Evolutionary conservation across 2,113 vertebrate genomes (phyloP).

Genomic region (Zosterops hypoxanthus): DNA sequence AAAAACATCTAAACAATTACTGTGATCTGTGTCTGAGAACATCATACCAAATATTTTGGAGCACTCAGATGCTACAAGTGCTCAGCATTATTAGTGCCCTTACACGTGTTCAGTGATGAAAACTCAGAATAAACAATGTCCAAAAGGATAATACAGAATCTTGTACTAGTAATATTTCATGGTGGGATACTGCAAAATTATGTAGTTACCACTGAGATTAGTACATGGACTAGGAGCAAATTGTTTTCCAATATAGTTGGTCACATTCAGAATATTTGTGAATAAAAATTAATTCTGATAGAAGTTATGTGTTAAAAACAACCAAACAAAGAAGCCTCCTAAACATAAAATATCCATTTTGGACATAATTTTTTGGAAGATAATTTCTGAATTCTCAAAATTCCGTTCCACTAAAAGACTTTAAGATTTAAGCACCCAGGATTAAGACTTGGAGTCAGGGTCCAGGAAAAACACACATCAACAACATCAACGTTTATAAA

Average conservation of each 20-base stretch:
- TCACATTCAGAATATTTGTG: background rate
- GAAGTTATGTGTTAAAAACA: background rate
- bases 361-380: background rate
- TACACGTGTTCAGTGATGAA: fast-evolving
- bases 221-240: background rate
- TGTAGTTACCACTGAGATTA: background rate
- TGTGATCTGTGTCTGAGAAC: background rate
- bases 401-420: background rate
- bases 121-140: background rate
- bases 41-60: background rate
- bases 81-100: background rate
- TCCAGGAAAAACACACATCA: background rate
- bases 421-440: background rate
- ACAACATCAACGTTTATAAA: background rate
- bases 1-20: background rate
- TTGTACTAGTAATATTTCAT: background rate
- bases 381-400: background rate
- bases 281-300: background rate
- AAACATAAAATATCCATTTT: background rate
- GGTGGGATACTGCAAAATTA: background rate
- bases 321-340: background rate
- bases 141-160: background rate
- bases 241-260: background rate
- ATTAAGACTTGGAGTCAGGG: background rate
- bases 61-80: background rate